Evolutionary conservation across 2,888 invertebrate genomes (phyloP).

Genomic region (Meghimatium bilineatum): DNA sequence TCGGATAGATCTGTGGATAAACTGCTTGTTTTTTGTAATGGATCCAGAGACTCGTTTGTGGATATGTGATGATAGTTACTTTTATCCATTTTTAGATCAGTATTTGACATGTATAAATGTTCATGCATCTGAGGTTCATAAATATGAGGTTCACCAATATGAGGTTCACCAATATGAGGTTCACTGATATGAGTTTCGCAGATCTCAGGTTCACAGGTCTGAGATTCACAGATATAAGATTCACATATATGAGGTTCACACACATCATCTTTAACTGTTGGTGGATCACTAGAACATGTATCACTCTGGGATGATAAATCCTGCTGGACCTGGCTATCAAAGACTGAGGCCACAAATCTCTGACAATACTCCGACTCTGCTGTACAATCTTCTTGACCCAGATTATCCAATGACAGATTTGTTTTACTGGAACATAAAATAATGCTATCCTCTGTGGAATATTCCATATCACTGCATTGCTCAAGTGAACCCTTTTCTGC

Average conservation of each 20-base stretch:
- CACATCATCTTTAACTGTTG: background rate
- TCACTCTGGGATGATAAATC: background rate
- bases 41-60: background rate
- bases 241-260: background rate
- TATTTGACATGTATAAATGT: background rate
- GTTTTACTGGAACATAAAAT: background rate
- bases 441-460: background rate
- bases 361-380: background rate
- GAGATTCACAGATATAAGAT: too few relatives aligned
- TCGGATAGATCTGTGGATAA: background rate
- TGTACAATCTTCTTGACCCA: background rate
- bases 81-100: background rate
- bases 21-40: background rate
- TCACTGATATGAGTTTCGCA: background rate
- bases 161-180: background rate
- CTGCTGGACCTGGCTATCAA: background rate
- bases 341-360: background rate
- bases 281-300: background rate
- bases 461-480: background rate
- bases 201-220: too few relatives aligned
- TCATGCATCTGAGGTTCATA: background rate
- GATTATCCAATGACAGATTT: background rate
- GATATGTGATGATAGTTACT: background rate
- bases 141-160: background rate
- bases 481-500: background rate